Evolutionary conservation across 2,888 invertebrate genomes (phyloP).

Genomic region (Escarpia spicata): DNA sequence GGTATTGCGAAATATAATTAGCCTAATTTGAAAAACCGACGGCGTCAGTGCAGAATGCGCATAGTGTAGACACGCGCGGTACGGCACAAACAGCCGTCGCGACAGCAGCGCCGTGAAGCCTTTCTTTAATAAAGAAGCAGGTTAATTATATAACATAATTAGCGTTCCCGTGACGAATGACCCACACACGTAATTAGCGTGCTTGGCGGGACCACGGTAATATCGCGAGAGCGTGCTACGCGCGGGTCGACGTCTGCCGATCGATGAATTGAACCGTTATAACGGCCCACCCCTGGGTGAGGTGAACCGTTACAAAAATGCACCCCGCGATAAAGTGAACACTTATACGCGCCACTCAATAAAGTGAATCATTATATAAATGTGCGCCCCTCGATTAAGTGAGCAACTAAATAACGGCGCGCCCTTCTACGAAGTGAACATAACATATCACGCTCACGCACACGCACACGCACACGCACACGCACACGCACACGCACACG

Average conservation of each 20-base stretch:
- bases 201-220: background rate
- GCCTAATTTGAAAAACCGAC: constrained; percentile 1
- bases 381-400: too few relatives aligned
- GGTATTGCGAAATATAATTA: constrained; percentile 3
- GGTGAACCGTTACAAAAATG: too few relatives aligned
- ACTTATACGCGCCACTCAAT: too few relatives aligned
- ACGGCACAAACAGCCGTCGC: background rate
- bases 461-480: too few relatives aligned
- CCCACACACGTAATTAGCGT: background rate
- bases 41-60: background rate
- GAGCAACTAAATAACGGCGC: too few relatives aligned
- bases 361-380: too few relatives aligned
- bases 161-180: background rate
- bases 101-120: background rate
- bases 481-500: too few relatives aligned
- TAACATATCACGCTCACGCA: too few relatives aligned
- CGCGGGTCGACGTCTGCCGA: background rate
- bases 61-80: background rate
- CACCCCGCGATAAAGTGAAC: too few relatives aligned
- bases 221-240: background rate
- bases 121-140: constrained; percentile 16
- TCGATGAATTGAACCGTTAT: background rate
- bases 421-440: too few relatives aligned
- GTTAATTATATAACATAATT: constrained; percentile 16
- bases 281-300: too few relatives aligned